Base-by-base conservation (phyloP, 2,888 invertebrate genomes). In the Mesopsocus fuscifrons region DNA sequence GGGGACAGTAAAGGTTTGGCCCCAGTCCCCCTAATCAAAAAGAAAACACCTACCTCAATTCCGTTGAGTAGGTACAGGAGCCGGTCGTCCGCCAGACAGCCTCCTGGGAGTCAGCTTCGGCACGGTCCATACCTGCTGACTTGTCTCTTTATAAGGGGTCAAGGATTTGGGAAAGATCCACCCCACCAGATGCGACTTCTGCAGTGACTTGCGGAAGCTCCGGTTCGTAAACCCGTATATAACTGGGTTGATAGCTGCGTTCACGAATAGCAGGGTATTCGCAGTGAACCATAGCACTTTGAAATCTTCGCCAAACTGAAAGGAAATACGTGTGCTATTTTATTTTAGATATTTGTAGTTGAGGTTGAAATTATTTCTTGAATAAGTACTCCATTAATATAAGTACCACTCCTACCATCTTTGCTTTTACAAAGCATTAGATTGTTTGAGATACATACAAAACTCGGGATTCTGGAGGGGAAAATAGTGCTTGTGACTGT, bases 191-290 rank as follows among this genome's bases (percentile, higher is more conserved):
- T 63, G 59, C 0, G 69, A 70, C 18, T 62, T 57, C 51, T 67
- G 67, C 59, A 81, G 76, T 11, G 78, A 79, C 41, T 71, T 68
- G 9, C 71, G 62, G 52, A 81, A 75, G 50, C 74, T 71, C 22
- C 72, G 69, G 53, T 80, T 82, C 8, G 74, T 78, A 44, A 76
- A 72, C 2, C 80, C 82, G 50, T 82, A 83, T 46, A 84, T 75
- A 1, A 83, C 58, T 0, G 84, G 83, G 55, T 83, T 83, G 41
- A 82, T 58, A 2, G 80, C 78, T 3, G 77, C 74, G 57, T 79
- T 81, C 2, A 74, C 52, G 50, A 76, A 75, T 57, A 81, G 74
- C 2, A 81, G 60, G 52, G 68, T 77, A 52, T 76, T 76, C 0
- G 80, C 72, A 1, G 64, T 59, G 49, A 77, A 80, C 75, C 77